Base-by-base conservation (phyloP, 2,888 invertebrate genomes). In the Agonopterix subpropinquella region DNA sequence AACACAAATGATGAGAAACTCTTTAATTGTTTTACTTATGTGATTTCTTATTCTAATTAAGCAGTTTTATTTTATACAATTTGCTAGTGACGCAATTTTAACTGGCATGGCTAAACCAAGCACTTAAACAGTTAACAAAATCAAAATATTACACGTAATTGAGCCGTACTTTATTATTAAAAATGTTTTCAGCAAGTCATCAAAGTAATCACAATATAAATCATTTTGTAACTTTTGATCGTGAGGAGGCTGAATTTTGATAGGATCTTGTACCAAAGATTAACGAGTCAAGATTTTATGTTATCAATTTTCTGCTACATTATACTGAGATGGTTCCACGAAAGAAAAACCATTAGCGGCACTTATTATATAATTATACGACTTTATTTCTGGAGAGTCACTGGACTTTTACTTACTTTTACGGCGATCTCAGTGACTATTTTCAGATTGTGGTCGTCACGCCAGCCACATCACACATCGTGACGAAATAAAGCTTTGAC, bases 361-460 rank as follows among this genome's bases (percentile, higher is more conserved):
- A 47, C 48, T 45, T 45, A 41, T 46, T n/a, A 9, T 47, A 36
- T 39, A 48, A 36, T 47, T 45, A 45, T 52, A 50, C 47, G 52
- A 47, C 8, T 37, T 50, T 57, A 73, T 73, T 70, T 73, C 59
- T 65, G 68, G 65, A 70, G 54, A 57, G 56, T 60, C 58, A 52
- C 58, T 61, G 61, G 62, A 68, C 69, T 68, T 75, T 71, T 73
- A 72, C 63, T 61, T 62, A 68, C 69, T 68, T 75, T 71, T 73
- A 72, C 63, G 62, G 58, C 55, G 59, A 69, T 65, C 53, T 60
- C 56, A 58, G 58, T 45, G 59, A 65, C 70, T 77, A 76, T 74
- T 77, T 73, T 47, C 64, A 67, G 66, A 28, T 1, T 65, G 59
- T 55, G 58, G 54, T 57, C 57, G 63, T 62, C 63, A 68, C 58